phyloP scores from a whole-genome alignment of 1,140 invertebrate genomes.

The Leguminivora glycinivorella region DNA sequence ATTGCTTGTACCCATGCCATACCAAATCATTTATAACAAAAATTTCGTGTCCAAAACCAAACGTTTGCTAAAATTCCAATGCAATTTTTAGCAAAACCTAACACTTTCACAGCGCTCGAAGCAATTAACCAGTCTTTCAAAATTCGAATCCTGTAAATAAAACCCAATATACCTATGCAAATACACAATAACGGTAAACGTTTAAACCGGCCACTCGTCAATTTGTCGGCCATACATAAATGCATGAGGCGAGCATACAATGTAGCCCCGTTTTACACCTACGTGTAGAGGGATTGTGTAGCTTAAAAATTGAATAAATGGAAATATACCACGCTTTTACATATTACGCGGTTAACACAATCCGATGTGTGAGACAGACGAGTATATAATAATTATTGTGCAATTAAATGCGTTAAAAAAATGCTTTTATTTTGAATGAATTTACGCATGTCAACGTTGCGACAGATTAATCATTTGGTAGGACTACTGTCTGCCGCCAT shows the following conservation, averaged over 20 bases:
- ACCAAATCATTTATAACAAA: not conserved
- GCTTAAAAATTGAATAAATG: not conserved
- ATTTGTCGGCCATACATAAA: constrained; percentile 23
- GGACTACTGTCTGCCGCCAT: too few species aligned
- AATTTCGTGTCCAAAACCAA: not conserved
- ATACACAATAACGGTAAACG: constrained; percentile 22
- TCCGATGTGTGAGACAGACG: too few species aligned
- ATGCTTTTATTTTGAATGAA: too few species aligned
- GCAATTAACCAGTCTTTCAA: constrained; percentile 9
- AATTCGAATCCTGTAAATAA: constrained; percentile 18
- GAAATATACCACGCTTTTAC: too few species aligned
- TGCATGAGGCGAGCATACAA: constrained; percentile 19
- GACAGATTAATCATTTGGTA: too few species aligned
- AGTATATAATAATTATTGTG: too few species aligned
- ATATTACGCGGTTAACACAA: too few species aligned
- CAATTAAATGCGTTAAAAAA: too few species aligned
- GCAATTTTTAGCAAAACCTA: not conserved
- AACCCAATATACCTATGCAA: constrained; percentile 25
- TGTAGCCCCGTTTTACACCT: not conserved
- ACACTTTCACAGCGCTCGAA: not conserved
- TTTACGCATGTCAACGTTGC: too few species aligned
- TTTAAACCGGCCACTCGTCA: constrained; percentile 26
- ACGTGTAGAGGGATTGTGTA: constrained; percentile 1
- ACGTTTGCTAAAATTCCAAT: not conserved
- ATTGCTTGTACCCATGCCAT: too few species aligned